phyloP scores from a whole-genome alignment of 2,888 invertebrate genomes.

The Ornithoptera priamus region DNA sequence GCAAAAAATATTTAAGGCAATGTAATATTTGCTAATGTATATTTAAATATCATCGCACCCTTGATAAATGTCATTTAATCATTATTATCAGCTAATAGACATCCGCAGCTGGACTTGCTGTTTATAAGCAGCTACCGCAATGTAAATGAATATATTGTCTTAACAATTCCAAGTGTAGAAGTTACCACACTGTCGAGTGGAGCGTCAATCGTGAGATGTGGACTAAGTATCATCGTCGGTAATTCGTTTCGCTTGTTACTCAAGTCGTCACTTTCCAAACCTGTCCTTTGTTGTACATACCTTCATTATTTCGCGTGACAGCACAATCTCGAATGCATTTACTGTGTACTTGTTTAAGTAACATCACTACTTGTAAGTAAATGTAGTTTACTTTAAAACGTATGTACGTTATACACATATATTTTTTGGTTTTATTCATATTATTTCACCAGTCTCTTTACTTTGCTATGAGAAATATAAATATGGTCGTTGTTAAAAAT shows the following conservation, averaged over 20 bases:
- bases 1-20: no score
- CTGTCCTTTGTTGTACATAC: constrained; percentile 20
- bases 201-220: constrained; percentile 6
- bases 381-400: neutral
- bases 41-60: no score
- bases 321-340: constrained; percentile 22
- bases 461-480: no score
- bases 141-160: neutral
- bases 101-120: neutral
- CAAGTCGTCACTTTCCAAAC: constrained; percentile 27
- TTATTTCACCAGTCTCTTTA: no score
- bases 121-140: neutral
- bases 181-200: neutral
- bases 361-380: neutral
- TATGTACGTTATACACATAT: neutral
- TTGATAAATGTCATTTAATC: no score
- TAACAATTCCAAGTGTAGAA: neutral
- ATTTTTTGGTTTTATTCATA: no score
- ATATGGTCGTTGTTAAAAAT: no score
- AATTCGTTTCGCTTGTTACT: constrained; percentile 26
- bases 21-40: no score
- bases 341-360: neutral
- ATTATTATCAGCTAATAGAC: no score
- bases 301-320: constrained; percentile 24
- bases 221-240: constrained; percentile 2